phyloP scores from a whole-genome alignment of 92 coral and sea anemone genomes.

The Umimayanthus kanabou region DNA sequence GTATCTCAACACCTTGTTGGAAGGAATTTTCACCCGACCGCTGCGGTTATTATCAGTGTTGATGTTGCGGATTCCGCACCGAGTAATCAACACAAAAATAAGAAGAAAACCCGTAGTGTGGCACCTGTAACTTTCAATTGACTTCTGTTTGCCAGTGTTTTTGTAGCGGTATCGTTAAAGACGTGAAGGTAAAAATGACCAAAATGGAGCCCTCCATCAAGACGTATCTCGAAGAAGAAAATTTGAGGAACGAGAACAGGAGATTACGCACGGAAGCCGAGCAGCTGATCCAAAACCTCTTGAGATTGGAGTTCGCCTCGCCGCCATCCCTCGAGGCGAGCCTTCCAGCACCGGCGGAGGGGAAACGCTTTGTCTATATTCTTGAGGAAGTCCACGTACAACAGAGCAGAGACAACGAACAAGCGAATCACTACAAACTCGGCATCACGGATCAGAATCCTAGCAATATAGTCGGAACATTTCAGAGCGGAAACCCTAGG shows the following conservation, averaged over 20 bases:
- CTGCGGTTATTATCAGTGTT: background rate
- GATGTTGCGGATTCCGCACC: background rate
- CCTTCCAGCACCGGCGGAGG: background rate
- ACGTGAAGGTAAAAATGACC: background rate
- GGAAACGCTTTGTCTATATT: constrained; percentile 15
- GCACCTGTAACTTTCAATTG: background rate
- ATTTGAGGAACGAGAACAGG: constrained; percentile 1
- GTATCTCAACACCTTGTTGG: background rate
- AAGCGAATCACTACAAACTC: background rate
- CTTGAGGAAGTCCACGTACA: background rate
- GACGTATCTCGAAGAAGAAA: background rate
- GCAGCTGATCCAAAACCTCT: background rate
- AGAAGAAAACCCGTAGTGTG: background rate
- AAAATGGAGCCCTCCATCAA: background rate
- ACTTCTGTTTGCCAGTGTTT: background rate
- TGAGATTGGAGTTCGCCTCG: constrained; percentile 15
- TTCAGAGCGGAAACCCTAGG: constrained; percentile 11
- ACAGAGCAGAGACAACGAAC: background rate
- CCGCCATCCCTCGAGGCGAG: constrained; percentile 8
- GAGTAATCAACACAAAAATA: background rate
- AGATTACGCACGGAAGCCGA: background rate
- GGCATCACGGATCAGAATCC: constrained; percentile 24
- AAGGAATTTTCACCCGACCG: background rate
- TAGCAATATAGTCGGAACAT: background rate
- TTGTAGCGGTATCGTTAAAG: background rate